Percentiles rank a stretch among this genome's conserved stretches.
These are phyloP conservation scores for Perdita meconis DNA, from an alignment of 2,888 invertebrate species.

Conservation along the genomic window DNA sequence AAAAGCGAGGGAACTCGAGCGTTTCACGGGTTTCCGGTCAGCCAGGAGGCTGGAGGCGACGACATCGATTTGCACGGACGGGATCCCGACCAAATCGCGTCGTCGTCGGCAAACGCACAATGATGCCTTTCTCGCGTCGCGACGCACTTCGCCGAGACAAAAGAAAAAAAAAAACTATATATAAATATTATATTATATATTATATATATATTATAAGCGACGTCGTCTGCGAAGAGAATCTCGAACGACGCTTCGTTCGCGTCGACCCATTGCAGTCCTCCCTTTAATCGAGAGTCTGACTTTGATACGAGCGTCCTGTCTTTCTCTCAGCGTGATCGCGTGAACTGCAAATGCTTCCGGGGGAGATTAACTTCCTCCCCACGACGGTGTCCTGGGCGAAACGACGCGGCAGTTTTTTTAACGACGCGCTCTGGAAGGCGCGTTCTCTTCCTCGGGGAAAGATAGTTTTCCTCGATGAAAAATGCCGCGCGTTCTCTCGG, in stretches of 20 bases:
- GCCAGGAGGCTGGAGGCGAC: slow-evolving; percentile 49
- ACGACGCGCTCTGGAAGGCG: not conserved
- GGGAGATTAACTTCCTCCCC: slow-evolving; percentile 1
- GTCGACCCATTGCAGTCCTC: slow-evolving; percentile 42
- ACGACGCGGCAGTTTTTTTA: slow-evolving; percentile 7
- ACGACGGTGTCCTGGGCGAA: not conserved
- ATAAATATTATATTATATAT: slow-evolving; percentile 20
- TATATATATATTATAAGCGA: slow-evolving; percentile 40
- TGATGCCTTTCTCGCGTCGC: slow-evolving; percentile 77
- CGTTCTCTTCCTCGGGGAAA: not conserved
- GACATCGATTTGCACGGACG: slow-evolving; percentile 19
- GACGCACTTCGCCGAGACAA: slow-evolving; percentile 56
- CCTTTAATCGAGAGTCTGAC: slow-evolving; percentile 25
- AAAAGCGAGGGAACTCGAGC: slow-evolving; percentile 7
- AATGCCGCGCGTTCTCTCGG: not conserved
- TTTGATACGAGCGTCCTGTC: slow-evolving; percentile 20
- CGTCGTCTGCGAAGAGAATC: slow-evolving; percentile 58
- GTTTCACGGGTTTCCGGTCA: not conserved
- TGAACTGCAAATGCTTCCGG: not conserved
- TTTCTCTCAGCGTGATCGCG: slow-evolving; percentile 8
- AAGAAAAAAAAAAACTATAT: slow-evolving; percentile 42
- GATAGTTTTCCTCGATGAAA: slow-evolving; percentile 2
- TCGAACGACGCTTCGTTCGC: slow-evolving; percentile 18
- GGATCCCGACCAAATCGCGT: slow-evolving; percentile 39
- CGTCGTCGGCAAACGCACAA: slow-evolving; percentile 77